These are phyloP conservation scores for Perizoma affinitatum DNA, from an alignment of 2,888 invertebrate species.

Conservation along the genomic window DNA sequence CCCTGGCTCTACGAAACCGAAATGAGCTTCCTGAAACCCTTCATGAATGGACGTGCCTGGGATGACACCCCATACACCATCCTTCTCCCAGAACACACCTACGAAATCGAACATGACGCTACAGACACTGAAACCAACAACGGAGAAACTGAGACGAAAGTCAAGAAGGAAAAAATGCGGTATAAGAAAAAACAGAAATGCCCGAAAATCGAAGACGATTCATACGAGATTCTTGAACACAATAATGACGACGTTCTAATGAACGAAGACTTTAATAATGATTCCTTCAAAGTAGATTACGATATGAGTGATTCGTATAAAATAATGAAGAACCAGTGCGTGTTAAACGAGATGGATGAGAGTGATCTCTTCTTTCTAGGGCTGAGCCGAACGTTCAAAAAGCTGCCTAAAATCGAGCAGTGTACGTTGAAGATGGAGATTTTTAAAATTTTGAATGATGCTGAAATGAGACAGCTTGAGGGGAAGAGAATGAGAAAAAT, in stretches of 20 bases:
- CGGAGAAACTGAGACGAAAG: background rate
- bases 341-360: conserved; percentile 18
- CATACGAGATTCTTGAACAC: background rate
- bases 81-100: conserved; percentile 1
- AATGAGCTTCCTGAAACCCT: conserved; percentile 22
- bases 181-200: background rate
- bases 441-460: conserved; percentile 23
- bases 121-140: background rate
- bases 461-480: conserved; percentile 17
- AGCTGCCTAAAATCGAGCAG: conserved; percentile 24
- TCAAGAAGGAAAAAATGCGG: background rate
- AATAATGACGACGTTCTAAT: background rate
- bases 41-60: conserved; percentile 5
- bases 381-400: conserved; percentile 24
- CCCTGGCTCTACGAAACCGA: conserved; percentile 24
- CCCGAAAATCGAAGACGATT: conserved; percentile 2
- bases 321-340: conserved; percentile 8
- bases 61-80: conserved; percentile 10
- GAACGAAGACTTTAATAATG: background rate
- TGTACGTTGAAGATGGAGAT: conserved; percentile 24
- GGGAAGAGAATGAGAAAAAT: background rate
- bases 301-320: conserved; percentile 1
- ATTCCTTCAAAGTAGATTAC: background rate
- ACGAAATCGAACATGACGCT: conserved; percentile 5
- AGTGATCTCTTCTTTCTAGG: conserved; percentile 23